Conservation (phyloP, 1,140 invertebrate species). For the Diprion similis region DNA sequence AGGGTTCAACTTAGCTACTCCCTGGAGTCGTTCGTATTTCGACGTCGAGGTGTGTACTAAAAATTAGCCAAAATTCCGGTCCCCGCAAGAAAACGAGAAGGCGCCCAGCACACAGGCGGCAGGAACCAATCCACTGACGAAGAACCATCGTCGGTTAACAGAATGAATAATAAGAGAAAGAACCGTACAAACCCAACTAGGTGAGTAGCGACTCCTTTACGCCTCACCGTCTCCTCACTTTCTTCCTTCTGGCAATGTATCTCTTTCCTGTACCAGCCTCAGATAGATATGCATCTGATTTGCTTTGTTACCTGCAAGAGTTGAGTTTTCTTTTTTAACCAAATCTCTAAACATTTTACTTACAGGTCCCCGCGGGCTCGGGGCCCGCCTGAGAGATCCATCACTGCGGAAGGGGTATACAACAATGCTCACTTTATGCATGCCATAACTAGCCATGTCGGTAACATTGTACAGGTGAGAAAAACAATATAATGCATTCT, state of each 20-base stretch:
- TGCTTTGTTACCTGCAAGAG: background rate
- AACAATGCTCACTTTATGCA: conserved; percentile 89
- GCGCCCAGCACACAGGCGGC: conserved; percentile 62
- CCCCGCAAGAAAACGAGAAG: conserved; percentile 65
- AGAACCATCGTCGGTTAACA: conserved; percentile 52
- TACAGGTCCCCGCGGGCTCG: conserved; percentile 69
- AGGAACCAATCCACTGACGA: conserved; percentile 53
- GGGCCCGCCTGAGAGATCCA: conserved; percentile 59
- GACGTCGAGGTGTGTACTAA: conserved; percentile 37
- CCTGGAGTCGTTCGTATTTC: conserved; percentile 16
- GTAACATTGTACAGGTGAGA: conserved; percentile 76
- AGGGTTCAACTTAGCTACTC: conserved; percentile 13
- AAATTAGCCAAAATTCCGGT: conserved; percentile 68
- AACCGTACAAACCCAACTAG: conserved; percentile 59
- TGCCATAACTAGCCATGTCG: conserved; percentile 81
- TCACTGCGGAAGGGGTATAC: conserved; percentile 82
- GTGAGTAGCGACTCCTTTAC: conserved; percentile 32
- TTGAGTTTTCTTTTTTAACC: background rate
- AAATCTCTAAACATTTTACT: conserved; percentile 21
- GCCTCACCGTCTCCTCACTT: background rate
- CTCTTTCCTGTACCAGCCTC: background rate
- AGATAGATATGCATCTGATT: background rate
- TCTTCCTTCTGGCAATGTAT: background rate
- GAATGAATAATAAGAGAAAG: conserved; percentile 63
- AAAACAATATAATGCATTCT: background rate